A percentile compares a stretch with the other conserved stretches of the same genome.
phyloP scores from a whole-genome alignment of 1,140 invertebrate species.

The Aphaenogaster floridana region DNA sequence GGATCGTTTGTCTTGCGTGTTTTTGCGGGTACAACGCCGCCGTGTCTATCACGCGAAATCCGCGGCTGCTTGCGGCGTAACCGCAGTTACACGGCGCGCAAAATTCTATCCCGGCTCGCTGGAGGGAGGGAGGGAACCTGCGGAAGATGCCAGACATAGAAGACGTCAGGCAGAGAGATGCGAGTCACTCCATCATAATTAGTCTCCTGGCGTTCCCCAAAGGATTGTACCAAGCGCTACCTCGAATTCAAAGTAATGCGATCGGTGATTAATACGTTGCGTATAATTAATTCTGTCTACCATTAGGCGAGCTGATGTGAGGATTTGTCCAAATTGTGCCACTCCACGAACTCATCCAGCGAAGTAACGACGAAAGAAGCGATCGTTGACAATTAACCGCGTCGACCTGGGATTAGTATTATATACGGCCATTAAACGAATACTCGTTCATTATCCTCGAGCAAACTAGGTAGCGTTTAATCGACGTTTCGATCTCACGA shows the following conservation, averaged over 20 bases:
- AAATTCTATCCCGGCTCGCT: constrained; percentile 36
- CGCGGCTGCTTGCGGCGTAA: constrained; percentile 30
- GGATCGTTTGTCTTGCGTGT: constrained; percentile 55
- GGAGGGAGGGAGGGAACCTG: neutral
- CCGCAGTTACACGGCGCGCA: constrained; percentile 1
- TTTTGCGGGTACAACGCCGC: neutral
- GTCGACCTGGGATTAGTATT: neutral
- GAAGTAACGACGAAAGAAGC: neutral
- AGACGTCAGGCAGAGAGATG: constrained; percentile 66
- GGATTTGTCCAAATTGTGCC: constrained; percentile 34
- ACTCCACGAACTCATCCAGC: neutral
- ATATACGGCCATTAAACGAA: neutral
- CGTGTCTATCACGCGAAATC: constrained; percentile 47
- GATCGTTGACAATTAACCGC: neutral
- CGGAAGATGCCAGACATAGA: constrained; percentile 36
- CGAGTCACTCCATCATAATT: constrained; percentile 76
- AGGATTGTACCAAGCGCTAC: constrained; percentile 65
- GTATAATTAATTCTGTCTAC: constrained; percentile 71
- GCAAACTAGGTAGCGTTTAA: neutral
- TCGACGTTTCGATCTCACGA: neutral
- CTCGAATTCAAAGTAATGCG: constrained; percentile 71
- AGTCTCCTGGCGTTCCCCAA: constrained; percentile 67
- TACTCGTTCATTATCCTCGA: neutral
- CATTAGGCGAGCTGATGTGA: constrained; percentile 52
- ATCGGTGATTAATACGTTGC: constrained; percentile 74